Percentiles rank a stretch among this genome's conserved stretches.
phyloP scores from a whole-genome alignment of 2,797 vertebrate genomes.

The Chloroceryle amazona region DNA sequence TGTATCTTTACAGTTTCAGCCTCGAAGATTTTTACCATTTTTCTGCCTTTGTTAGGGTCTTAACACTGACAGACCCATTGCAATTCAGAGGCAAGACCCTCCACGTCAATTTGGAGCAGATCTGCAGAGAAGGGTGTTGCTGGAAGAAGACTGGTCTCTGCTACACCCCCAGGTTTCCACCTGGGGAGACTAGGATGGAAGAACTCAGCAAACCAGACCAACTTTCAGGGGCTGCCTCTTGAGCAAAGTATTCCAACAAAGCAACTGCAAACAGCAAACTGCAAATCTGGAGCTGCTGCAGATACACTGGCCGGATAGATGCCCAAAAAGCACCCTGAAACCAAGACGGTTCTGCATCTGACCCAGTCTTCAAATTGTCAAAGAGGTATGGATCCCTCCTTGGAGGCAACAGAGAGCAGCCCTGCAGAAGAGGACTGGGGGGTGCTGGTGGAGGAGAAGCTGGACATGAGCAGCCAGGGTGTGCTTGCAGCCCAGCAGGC shows the following conservation, averaged over 20 bases:
- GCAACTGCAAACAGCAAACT: background rate
- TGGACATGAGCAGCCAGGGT: too few relatives aligned
- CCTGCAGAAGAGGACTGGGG: too few relatives aligned
- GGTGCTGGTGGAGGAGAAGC: too few relatives aligned
- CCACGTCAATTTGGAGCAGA: background rate
- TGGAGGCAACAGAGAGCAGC: too few relatives aligned
- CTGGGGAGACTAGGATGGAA: background rate
- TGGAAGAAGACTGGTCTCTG: background rate
- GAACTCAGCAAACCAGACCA: background rate
- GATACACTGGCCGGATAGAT: background rate
- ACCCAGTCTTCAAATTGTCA: background rate
- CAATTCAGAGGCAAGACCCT: background rate
- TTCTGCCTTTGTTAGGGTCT: background rate
- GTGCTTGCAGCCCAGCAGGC: too few relatives aligned
- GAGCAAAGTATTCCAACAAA: background rate
- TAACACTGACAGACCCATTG: background rate
- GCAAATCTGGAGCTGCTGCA: background rate
- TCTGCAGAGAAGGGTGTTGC: background rate
- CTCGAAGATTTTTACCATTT: background rate
- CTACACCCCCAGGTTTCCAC: background rate
- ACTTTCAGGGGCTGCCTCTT: background rate
- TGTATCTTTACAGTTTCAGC: background rate
- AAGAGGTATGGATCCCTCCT: background rate
- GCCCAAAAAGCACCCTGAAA: background rate
- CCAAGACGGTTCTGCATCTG: background rate